Conservation (phyloP, 2,888 invertebrate species). For the Brenthis hecate region DNA sequence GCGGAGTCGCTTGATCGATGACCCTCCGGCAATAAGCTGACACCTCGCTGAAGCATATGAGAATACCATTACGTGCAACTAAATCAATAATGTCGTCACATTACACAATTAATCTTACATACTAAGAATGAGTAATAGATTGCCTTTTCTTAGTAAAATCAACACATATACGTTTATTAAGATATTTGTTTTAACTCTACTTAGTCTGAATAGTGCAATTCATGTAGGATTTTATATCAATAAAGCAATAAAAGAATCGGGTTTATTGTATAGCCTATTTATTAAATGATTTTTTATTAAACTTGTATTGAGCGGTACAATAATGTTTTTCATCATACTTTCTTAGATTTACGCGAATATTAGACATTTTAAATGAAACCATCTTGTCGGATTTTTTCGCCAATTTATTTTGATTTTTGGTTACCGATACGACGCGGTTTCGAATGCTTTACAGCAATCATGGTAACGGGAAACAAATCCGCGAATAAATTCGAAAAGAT, state of each 20-base stretch:
- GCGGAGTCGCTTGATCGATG: constrained; percentile 54
- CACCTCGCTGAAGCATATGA: constrained; percentile 45
- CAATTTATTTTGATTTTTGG: too few relatives aligned
- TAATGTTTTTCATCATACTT: too few relatives aligned
- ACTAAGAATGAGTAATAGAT: constrained; percentile 18
- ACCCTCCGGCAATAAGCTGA: constrained; percentile 49
- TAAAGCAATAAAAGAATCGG: background rate
- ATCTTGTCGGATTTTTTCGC: too few relatives aligned
- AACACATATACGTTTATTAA: constrained; percentile 8
- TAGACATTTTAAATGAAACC: too few relatives aligned
- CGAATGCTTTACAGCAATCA: too few relatives aligned
- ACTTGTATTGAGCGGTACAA: too few relatives aligned
- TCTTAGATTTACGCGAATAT: too few relatives aligned
- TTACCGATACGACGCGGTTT: too few relatives aligned
- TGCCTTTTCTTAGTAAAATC: constrained; percentile 8
- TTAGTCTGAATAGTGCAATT: background rate
- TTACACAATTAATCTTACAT: constrained; percentile 24
- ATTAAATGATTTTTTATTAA: too few relatives aligned
- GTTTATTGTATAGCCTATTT: background rate
- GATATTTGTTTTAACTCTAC: constrained; percentile 2
- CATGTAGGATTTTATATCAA: background rate
- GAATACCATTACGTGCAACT: constrained; percentile 24
- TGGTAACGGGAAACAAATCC: too few relatives aligned
- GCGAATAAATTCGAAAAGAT: too few relatives aligned
- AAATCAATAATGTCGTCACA: constrained; percentile 29